These are phyloP conservation scores for Lagopus leucura DNA, from an alignment of 2,113 vertebrate species.

Conservation along the genomic window DNA sequence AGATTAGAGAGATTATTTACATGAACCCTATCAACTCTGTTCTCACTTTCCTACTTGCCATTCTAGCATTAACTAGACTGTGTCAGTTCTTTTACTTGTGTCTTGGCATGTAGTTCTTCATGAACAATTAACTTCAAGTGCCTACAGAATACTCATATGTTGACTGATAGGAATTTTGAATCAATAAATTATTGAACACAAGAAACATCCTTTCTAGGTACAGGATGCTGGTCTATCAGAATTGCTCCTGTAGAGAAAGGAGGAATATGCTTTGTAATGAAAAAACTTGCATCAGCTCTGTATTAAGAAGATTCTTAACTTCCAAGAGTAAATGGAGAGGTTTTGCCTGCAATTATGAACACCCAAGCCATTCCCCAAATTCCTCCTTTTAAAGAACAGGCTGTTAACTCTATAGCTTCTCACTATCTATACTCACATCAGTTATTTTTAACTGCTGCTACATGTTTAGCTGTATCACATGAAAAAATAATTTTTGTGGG, in stretches of 20 bases:
- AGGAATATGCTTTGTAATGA: neutral
- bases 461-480: neutral
- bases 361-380: neutral
- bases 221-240: neutral
- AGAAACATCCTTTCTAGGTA: neutral
- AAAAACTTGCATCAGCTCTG: neutral
- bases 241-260: neutral
- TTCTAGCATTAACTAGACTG: neutral
- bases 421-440: neutral
- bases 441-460: neutral
- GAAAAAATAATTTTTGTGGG: neutral
- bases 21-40: neutral
- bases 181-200: neutral
- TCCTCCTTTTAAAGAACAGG: neutral
- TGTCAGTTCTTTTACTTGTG: neutral
- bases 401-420: neutral
- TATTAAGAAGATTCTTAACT: neutral
- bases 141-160: neutral
- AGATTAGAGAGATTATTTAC: neutral
- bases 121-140: neutral
- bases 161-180: neutral
- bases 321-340: neutral
- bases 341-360: neutral
- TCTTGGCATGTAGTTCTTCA: neutral
- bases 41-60: neutral